Conservation (phyloP, 2,113 vertebrate species). For the Ceyx melanurus region DNA sequence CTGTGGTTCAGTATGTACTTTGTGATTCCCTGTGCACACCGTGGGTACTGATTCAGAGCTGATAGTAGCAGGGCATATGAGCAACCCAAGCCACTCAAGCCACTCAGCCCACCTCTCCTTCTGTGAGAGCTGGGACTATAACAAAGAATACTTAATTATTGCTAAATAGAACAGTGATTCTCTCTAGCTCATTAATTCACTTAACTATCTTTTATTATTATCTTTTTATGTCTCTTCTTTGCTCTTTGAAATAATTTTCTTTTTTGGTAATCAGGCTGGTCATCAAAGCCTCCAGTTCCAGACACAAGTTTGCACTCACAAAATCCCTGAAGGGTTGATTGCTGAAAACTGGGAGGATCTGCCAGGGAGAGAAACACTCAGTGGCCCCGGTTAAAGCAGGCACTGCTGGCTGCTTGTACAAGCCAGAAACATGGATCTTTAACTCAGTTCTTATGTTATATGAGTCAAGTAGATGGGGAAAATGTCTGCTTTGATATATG, state of each 20-base stretch:
- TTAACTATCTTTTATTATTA: neutral
- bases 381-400: neutral
- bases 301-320: neutral
- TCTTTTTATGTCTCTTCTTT: neutral
- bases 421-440: neutral
- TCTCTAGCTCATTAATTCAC: neutral
- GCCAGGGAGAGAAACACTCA: neutral
- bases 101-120: neutral
- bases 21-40: neutral
- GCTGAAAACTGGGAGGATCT: neutral
- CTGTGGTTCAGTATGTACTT: rapidly evolving
- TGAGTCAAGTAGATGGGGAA: neutral
- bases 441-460: neutral
- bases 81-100: neutral
- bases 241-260: neutral
- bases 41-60: neutral
- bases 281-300: slow-evolving; percentile 5
- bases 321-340: neutral
- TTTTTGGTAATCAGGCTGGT: slow-evolving; percentile 9
- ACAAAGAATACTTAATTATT: neutral
- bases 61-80: neutral
- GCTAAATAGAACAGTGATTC: neutral
- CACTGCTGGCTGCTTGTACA: neutral
- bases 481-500: neutral
- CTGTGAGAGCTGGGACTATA: neutral